Evolutionary conservation across 2,888 invertebrate species (phyloP), one percentile per base, ranked within the genome.

Genomic region (Meiosimyza decipiens): DNA sequence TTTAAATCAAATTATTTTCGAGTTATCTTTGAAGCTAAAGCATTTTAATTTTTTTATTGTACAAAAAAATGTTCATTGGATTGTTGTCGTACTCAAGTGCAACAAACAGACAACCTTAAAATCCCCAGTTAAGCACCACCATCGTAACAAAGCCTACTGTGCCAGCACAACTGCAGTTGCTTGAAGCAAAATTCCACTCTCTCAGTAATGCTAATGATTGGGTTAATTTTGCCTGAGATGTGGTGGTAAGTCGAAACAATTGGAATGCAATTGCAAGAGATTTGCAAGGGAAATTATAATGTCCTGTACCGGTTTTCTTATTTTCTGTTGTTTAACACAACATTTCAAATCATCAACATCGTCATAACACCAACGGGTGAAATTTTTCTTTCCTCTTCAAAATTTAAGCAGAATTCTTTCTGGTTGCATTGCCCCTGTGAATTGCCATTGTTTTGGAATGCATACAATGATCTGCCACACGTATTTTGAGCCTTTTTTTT

Each of bases 291-390:
- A 60, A 54, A 16, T 54, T 57, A 3, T 63, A 15, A 15, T 59
- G 22, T 69, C 47, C 70, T 63, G 16, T 33, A 40, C 69, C 47
- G 51, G 62, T 69, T 55, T 57, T 57, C 63, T 18, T 3, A 60
- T 15, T 57, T 7, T 16, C 18, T 40, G 6, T 40, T 40, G 40
- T 40, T 40, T 40, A 40, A 40, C 9, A 40, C 40, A 40, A 40
- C 2, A 40, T 40, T 40, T 40, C 40, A 40, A 40, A 7, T 40
- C 9, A 40, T 40, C 40, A 40, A 9, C 40, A 9, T 40, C 9
- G 9, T 40, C 40, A 40, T 40, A 73, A 76, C 79, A 80, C 78
- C 78, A 71, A 76, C 74, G 73, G 73, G 65, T 76, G 73, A 76
- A 79, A 79, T 75, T 57, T 47, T 57, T 47, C 22, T 47, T 49